Evolutionary conservation across 2,797 vertebrate species (phyloP), one percentile per base, ranked within the genome.

Genomic region (Sebastes ruberrimus): DNA sequence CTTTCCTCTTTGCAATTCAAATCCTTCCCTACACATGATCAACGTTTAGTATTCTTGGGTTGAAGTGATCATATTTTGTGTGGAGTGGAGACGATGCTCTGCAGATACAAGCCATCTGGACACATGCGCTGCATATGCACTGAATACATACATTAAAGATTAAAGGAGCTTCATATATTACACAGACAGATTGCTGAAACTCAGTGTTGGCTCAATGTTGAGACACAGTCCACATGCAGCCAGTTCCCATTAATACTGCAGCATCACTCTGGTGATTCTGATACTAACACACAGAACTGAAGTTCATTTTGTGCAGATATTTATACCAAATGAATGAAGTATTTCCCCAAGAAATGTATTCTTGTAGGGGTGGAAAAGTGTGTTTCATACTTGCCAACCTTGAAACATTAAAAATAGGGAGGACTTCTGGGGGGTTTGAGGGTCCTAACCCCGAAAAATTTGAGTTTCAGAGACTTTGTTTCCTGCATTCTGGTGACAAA

Each of bases 1-100:
- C 42, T 18, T 62, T 5, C 72, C 60, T 74, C 74, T 90, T 88
- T 91, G 86, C 88, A 86, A 90, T 89, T 90, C 79, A 86, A 80
- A 90, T 86, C 30, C 28, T 28, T 56, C 30, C n/a, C 68, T 18
- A n/a, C 46, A 74, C 71, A 78, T 20, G 38, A 81, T 56, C 68
- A 59, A 22, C 74, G 42, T 75, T 87, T 69, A 65, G 62, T 71
- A 85, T 77, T 85, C 80, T 83, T 60, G 6, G 3, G 73, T 60
- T 76, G 62, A 68, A 67, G 52, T 25, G 77, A 66, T 88, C 22
- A 7, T 35, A 20, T 76, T 75, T 53, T 76, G 56, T 38, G 42
- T 32, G 22, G 14, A 69, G 60, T 11, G 62, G 77, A 76, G 71
- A 55, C 7, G 33, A 61, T 59, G 7, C 30, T 74, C 49, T 6